Evolutionary conservation across 2,797 vertebrate genomes (phyloP).

Genomic region (Alca torda): DNA sequence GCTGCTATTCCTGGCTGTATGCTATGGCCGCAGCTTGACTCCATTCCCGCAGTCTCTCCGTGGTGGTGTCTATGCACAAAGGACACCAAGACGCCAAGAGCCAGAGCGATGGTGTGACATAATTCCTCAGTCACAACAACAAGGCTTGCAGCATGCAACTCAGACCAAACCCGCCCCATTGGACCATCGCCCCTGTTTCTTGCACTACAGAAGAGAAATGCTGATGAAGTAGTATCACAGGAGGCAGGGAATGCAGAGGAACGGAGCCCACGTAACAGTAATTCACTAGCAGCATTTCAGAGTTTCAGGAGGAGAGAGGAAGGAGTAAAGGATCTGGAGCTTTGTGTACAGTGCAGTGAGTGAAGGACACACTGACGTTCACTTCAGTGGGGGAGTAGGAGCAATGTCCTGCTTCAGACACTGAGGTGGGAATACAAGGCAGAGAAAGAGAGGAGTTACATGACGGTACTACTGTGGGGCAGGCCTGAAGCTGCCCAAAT

Average conservation of each 20-base stretch:
- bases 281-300: neutral
- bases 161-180: neutral
- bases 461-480: no score
- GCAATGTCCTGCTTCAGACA: neutral
- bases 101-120: no score
- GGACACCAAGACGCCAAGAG: neutral
- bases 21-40: fast-evolving
- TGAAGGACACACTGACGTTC: neutral
- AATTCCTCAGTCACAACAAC: neutral
- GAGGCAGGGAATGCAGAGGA: neutral
- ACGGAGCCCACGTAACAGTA: neutral
- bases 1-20: neutral
- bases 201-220: neutral
- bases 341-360: neutral
- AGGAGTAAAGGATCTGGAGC: neutral
- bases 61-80: neutral
- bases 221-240: neutral
- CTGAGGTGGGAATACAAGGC: neutral
- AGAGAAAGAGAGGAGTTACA: neutral
- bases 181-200: neutral
- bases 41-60: neutral
- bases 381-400: neutral
- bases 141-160: neutral
- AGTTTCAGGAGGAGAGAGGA: neutral
- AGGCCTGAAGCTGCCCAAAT: neutral